Conservation (phyloP, 2,113 vertebrate genomes). For the Sminthopsis crassicaudata region DNA sequence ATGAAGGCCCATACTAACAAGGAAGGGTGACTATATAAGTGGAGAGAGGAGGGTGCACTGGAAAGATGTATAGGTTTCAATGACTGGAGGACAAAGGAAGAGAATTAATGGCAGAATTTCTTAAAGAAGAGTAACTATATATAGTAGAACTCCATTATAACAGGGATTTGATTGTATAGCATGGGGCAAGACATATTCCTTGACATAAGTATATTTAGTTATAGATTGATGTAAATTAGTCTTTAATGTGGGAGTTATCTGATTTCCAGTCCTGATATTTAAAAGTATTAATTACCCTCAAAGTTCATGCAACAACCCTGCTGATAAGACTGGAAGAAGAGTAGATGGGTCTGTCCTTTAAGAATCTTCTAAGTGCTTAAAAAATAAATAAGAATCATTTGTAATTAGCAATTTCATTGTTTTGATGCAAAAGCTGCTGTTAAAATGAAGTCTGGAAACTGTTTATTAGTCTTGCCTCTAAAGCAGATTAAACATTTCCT, state of each 20-base stretch:
- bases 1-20: too few species aligned
- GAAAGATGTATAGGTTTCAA: too few species aligned
- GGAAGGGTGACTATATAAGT: too few species aligned
- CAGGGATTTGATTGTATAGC: background rate
- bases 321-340: background rate
- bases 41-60: too few species aligned
- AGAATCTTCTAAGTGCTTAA: constrained; percentile 41
- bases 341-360: background rate
- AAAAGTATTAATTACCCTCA: background rate
- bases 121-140: constrained; percentile 1
- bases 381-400: constrained; percentile 16
- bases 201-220: background rate
- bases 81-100: too few species aligned
- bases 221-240: background rate
- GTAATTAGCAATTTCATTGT: constrained; percentile 62
- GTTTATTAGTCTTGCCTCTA: constrained; percentile 1
- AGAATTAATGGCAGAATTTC: background rate
- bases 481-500: constrained; percentile 56
- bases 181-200: background rate
- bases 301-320: background rate
- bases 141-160: background rate
- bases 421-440: constrained; percentile 35
- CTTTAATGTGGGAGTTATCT: background rate
- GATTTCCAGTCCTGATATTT: background rate
- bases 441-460: constrained; percentile 56